Evolutionary conservation across 1,140 invertebrate species (phyloP).

Genomic region (Penaeus indicus): DNA sequence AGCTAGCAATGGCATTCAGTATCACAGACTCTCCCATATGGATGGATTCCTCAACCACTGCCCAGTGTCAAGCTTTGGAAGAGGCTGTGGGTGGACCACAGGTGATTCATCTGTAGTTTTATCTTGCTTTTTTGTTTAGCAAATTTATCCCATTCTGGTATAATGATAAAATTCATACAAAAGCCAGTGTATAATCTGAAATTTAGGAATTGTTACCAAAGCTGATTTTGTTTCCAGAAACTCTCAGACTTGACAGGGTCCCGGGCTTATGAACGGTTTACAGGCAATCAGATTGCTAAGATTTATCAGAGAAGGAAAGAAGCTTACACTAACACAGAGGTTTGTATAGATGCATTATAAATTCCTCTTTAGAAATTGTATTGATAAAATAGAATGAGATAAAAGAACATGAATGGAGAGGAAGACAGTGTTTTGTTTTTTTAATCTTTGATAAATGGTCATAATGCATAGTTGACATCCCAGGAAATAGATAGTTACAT

Average conservation of each 20-base stretch:
- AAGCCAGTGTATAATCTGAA: too few relatives aligned
- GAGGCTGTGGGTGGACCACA: slow-evolving; percentile 83
- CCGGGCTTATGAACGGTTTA: slow-evolving; percentile 93
- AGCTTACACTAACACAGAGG: slow-evolving; percentile 86
- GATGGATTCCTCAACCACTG: slow-evolving; percentile 94
- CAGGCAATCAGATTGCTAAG: slow-evolving; percentile 93
- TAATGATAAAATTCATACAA: too few relatives aligned
- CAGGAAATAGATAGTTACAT: too few relatives aligned
- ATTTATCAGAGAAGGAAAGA: slow-evolving; percentile 81
- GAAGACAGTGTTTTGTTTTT: not conserved
- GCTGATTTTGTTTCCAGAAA: slow-evolving; percentile 72
- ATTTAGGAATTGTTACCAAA: too few relatives aligned
- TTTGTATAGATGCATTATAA: slow-evolving; percentile 68
- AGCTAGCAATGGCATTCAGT: slow-evolving; percentile 83
- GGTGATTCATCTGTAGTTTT: slow-evolving; percentile 70
- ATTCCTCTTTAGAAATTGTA: not conserved
- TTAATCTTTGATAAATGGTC: not conserved
- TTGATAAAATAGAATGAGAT: not conserved
- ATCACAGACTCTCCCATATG: slow-evolving; percentile 89
- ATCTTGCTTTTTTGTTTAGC: too few relatives aligned
- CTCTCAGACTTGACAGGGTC: slow-evolving; percentile 92
- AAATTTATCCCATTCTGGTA: too few relatives aligned
- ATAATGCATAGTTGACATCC: not conserved
- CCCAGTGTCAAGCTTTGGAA: slow-evolving; percentile 85
- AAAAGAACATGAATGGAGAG: not conserved